Evolutionary conservation across 2,797 vertebrate genomes (phyloP).

Genomic region (Rhinatrema bivittatum): DNA sequence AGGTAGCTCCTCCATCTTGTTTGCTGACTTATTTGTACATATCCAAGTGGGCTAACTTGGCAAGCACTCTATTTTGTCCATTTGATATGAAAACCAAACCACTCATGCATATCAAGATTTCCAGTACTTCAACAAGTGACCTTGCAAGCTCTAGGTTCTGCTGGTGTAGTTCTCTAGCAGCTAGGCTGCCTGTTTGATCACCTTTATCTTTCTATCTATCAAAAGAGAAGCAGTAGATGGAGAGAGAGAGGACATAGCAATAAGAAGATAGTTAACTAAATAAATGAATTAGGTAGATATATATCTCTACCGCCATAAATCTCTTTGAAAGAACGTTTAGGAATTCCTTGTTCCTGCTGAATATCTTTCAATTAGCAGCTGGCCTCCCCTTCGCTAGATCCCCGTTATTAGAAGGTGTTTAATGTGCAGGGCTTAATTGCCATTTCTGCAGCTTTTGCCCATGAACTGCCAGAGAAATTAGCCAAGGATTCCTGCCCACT

Average conservation of each 20-base stretch:
- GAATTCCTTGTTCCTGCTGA: slow-evolving; percentile 44
- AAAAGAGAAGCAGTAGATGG: background rate
- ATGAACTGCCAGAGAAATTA: slow-evolving; percentile 14
- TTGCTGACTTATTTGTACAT: no score
- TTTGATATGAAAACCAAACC: no score
- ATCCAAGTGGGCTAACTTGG: no score
- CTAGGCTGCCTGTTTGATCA: no score
- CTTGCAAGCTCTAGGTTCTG: no score
- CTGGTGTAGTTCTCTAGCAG: no score
- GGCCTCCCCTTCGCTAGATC: slow-evolving; percentile 37
- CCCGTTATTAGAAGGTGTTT: slow-evolving; percentile 45
- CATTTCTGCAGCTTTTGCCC: slow-evolving; percentile 4
- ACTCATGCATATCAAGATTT: no score
- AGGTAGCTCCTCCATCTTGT: no score
- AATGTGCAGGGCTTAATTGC: slow-evolving; percentile 48
- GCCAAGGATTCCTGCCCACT: slow-evolving; percentile 27
- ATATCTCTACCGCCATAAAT: slow-evolving; percentile 43
- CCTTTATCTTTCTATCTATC: background rate
- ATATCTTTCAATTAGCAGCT: slow-evolving; percentile 50
- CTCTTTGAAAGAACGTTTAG: slow-evolving; percentile 44
- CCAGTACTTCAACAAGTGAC: no score
- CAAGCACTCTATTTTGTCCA: no score
- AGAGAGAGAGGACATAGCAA: slow-evolving; percentile 2
- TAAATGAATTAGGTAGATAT: slow-evolving; percentile 49
- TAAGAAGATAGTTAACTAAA: slow-evolving; percentile 37